Conservation (phyloP, 2,888 invertebrate genomes). For the Eristalis tenax region DNA sequence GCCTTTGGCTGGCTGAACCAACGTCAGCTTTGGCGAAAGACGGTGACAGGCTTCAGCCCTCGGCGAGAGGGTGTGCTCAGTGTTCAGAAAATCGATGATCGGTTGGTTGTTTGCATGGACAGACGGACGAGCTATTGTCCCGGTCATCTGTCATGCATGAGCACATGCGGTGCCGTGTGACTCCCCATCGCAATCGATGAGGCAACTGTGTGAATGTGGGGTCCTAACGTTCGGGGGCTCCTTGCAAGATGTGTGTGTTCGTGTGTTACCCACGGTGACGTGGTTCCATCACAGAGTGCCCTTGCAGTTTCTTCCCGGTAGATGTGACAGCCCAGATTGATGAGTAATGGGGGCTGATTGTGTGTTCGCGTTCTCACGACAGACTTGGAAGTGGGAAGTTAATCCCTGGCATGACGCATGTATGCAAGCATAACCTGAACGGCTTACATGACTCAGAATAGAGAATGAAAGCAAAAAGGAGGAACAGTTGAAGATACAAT, state of each 20-base stretch:
- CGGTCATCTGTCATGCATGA: conserved; percentile 54
- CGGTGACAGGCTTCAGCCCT: not conserved
- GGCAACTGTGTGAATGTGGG: conserved; percentile 21
- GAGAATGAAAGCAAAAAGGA: not conserved
- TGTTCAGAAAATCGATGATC: conserved; percentile 37
- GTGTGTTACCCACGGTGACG: conserved; percentile 40
- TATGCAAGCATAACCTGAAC: not conserved
- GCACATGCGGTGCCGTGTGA: conserved; percentile 25
- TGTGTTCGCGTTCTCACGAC: conserved; percentile 36
- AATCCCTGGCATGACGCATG: conserved; percentile 63
- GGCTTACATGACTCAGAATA: conserved; percentile 21
- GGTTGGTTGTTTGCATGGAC: conserved; percentile 23
- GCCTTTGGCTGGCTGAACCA: too few species aligned
- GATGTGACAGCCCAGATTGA: conserved; percentile 8
- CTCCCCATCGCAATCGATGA: conserved; percentile 13
- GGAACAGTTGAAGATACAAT: not conserved
- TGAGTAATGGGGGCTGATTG: conserved; percentile 44
- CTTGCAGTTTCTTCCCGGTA: not conserved
- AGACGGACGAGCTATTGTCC: conserved; percentile 29
- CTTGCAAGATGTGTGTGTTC: not conserved
- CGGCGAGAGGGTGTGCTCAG: conserved; percentile 33
- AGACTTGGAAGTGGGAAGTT: conserved; percentile 58
- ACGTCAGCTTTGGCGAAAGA: not conserved
- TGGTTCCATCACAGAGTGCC: conserved; percentile 23
- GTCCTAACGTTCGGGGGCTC: not conserved